Base-by-base conservation (phyloP, 2,113 vertebrate species). In the Paratilapia polleni region DNA sequence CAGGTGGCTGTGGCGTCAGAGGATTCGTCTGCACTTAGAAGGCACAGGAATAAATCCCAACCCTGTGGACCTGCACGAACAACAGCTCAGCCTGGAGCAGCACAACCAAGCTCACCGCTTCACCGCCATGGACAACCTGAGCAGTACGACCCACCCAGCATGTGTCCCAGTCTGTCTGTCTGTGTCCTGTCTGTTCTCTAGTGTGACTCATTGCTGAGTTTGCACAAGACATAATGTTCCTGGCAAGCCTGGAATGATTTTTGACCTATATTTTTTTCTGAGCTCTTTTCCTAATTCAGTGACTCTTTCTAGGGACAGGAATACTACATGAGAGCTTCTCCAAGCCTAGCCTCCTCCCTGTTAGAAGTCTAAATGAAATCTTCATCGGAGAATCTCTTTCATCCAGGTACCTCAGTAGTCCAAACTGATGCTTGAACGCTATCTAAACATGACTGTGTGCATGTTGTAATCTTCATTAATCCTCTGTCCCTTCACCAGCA, bases 351-450 rank as follows among this genome's bases (percentile, higher is more conserved):
- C 97, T 99, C 52, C 95, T 99, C 49, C 98, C 98, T 2, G 95
- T 99, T 81, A 96, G 98, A 91, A 97, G 98, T 26, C 96, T 99
- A 66, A 99, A 99, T 86, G 98, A 99, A 92, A 97, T 99, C 94
- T 99, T 99, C 94, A 99, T 99, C 73, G 98, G 98, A 73, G 98
- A 99, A 63, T 99, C 98, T 82, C 95, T 99, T 49, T 99, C 98
- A 41, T 99, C 98, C 90, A 99, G 98, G 98, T 99, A 97, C 58
- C 57, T 20, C 6, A 13, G 15, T 63, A 56, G 28, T 5, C 1
- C 4, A 26, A 59, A 31, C 13, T 11, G 15, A 62, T 28, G 15
- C 15, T 41, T 3, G 6, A 38, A 17, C 31, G 52, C 47, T 11
- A 8, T 26, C 19, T 24, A 56, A 75, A 52, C 52, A 38, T n/a